Evolutionary conservation across 2,888 invertebrate species (phyloP), one percentile per base, ranked within the genome.

Genomic region (Trichopoda pennipes): DNA sequence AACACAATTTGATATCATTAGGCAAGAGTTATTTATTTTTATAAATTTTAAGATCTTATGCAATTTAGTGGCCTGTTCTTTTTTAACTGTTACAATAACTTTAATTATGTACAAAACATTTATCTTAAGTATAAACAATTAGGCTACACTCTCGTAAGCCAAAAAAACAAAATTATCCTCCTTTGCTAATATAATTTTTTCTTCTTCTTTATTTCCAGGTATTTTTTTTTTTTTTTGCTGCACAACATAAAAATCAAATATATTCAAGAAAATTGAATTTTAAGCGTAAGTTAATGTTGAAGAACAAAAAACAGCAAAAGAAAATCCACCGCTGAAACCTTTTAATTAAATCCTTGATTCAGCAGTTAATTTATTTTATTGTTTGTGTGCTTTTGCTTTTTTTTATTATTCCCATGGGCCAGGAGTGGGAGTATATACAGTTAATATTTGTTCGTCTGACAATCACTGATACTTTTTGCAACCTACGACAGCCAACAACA

Each of bases 301-400:
- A 38, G 53, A 51, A 47, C 32, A 49, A 47, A 63, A 73, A 66
- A 55, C 68, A 47, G 14, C 21, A 42, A 38, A 51, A 9, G 55
- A 44, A 60, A 75, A 76, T 69, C 73, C 73, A 58, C 56, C 44
- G 19, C 28, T 44, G 42, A 72, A 75, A 63, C 38, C 75, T 42
- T 77, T 79, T 82, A 79, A 82, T 79, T 82, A 72, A 82, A 82
- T 79, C 72, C 75, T 56, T 77, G 49, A 79, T 72, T 75, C 66
- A 79, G 56, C 56, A 72, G 79, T 75, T 79, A 75, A 82, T 79
- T 82, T 82, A 82, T 82, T 76, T 80, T 44, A n/a, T 38, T 58
- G 64, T 32, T 73, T 63, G 17, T 60, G 51, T 47, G 16, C 1
- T 28, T 68, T 55, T 17, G 21, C 38, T 69, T 49, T 64, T 49